phyloP scores from a whole-genome alignment of 2,888 invertebrate species.

The Drosophila helvetica region DNA sequence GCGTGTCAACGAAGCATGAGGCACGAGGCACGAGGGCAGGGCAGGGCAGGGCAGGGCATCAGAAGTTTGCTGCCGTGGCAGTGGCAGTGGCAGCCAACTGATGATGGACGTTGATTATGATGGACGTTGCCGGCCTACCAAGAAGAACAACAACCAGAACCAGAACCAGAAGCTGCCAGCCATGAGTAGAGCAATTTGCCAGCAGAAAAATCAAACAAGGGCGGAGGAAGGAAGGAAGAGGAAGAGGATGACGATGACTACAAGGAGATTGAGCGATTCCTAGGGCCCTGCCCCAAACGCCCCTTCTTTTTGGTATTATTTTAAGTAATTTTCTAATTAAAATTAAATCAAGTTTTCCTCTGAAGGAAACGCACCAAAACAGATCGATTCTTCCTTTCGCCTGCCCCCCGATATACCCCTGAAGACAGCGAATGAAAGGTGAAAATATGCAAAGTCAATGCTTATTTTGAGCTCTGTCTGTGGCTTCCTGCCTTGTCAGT shows the following conservation, averaged over 20 bases:
- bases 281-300: slow-evolving; percentile 71
- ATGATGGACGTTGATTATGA: slow-evolving; percentile 70
- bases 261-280: slow-evolving; percentile 72
- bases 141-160: slow-evolving; percentile 36
- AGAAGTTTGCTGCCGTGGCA: slow-evolving; percentile 1
- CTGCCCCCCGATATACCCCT: neutral
- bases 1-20: slow-evolving; percentile 75
- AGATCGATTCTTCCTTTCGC: neutral
- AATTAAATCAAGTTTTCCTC: slow-evolving; percentile 34
- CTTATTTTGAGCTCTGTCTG: slow-evolving; percentile 43
- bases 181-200: slow-evolving; percentile 53
- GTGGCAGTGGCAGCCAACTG: slow-evolving; percentile 52
- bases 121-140: slow-evolving; percentile 71
- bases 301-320: slow-evolving; percentile 77
- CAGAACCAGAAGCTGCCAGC: slow-evolving; percentile 34
- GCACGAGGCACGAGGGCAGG: slow-evolving; percentile 66
- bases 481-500: slow-evolving; percentile 61
- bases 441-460: slow-evolving; percentile 48
- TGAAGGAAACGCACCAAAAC: slow-evolving; percentile 6
- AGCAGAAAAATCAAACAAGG: neutral
- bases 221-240: neutral
- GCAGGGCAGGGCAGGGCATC: neutral
- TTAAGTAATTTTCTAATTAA: slow-evolving; percentile 76
- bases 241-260: slow-evolving; percentile 1
- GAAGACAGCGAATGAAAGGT: neutral